Evolutionary conservation across 2,797 vertebrate species (phyloP), one percentile per base, ranked within the genome.

Genomic region (Ibycter americanus): DNA sequence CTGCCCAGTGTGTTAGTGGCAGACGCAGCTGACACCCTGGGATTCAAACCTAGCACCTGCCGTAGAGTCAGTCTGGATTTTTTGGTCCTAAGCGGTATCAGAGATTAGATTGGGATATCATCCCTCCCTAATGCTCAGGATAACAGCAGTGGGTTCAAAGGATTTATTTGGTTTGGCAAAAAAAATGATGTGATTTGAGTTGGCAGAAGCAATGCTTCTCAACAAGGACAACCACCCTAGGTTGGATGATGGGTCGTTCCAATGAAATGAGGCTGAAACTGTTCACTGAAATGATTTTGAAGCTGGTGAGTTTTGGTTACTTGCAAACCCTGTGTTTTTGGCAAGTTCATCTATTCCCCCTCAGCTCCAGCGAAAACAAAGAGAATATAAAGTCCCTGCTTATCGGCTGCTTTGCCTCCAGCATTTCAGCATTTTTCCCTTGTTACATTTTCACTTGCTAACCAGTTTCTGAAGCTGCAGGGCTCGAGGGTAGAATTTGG

Each of bases 351-450:
- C 63, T 77, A 34, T 34, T 11, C 16, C 11, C 17, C 12, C 15
- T 81, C 65, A 36, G 44, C 15, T 86, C 36, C 61, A 54, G 61
- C 15, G 17, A 77, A 51, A 21, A 32, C 6, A 17, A 78, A 63
- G 20, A 44, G 54, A 82, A 32, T 54, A 46, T 21, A 74, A 91
- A 93, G 36, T 17, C 42, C 17, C 47, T 80, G 83, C 29, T 87
- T 63, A 74, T 61, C 84, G 87, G 65, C 67, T 89, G 72, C 76
- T 89, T 92, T 89, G 84, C 84, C 89, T 85, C 74, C 76, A 81
- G 89, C 54, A 42, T 29, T 81, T 49, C 56, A 58, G 61, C 11
- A 42, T 76, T 95, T 96, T 85, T 74, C 71, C 68, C 62, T 68
- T 52, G 66, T 70, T 93, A 56, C 11, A 70, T 83, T 97, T 86